A percentile compares a stretch with the other conserved stretches of the same genome.
These are phyloP conservation scores for Spermophilus dauricus DNA, from an alignment of 2,113 vertebrate species.

Conservation along the genomic window DNA sequence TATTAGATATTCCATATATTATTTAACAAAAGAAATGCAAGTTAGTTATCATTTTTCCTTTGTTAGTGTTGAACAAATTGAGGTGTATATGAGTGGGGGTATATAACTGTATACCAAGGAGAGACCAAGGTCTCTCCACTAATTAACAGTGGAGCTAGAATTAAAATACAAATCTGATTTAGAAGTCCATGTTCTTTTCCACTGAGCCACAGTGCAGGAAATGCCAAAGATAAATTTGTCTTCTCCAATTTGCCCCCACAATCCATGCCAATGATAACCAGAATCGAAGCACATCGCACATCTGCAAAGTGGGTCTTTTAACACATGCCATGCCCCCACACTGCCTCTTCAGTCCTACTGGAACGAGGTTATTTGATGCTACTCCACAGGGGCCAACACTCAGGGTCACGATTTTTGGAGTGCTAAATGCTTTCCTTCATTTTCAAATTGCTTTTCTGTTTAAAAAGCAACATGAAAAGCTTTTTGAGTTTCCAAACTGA, in stretches of 20 bases:
- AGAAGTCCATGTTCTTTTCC: background rate
- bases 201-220: background rate
- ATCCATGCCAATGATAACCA: background rate
- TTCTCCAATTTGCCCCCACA: slow-evolving; percentile 20
- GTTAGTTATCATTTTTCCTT: background rate
- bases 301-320: slow-evolving; percentile 60
- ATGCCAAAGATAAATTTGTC: slow-evolving; percentile 37
- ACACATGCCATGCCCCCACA: background rate
- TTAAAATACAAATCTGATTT: background rate
- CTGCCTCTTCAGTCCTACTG: background rate
- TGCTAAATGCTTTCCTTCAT: slow-evolving; percentile 69
- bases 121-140: background rate
- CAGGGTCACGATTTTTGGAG: slow-evolving; percentile 64
- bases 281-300: slow-evolving; percentile 18
- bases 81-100: background rate
- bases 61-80: background rate
- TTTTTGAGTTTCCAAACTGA: slow-evolving; percentile 76
- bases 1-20: background rate
- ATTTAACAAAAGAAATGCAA: background rate
- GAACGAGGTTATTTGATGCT: slow-evolving; percentile 40
- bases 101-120: background rate
- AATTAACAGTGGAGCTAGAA: background rate
- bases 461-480: slow-evolving; percentile 72
- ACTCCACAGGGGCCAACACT: background rate
- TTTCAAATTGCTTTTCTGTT: slow-evolving; percentile 75